phyloP scores from a whole-genome alignment of 2,888 invertebrate genomes.

The Parnassius glacialis region DNA sequence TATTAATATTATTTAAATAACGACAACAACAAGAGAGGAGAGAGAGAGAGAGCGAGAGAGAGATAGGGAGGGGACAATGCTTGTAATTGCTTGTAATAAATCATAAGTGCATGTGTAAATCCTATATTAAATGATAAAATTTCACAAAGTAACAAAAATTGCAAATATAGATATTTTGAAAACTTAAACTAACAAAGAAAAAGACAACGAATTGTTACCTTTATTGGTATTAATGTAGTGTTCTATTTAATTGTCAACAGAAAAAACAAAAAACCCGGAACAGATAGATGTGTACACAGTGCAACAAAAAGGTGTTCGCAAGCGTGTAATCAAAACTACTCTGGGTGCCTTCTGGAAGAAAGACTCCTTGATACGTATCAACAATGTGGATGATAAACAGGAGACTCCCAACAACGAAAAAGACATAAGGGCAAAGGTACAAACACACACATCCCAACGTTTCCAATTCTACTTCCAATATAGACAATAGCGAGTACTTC shows the following conservation, averaged over 20 bases:
- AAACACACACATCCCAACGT: conserved; percentile 42
- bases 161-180: too few species aligned
- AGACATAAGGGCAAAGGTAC: conserved; percentile 85
- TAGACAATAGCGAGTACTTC: neutral
- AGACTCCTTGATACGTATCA: conserved; percentile 85
- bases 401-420: conserved; percentile 84
- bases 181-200: too few species aligned
- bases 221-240: neutral
- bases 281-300: conserved; percentile 86
- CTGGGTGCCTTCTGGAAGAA: conserved; percentile 85
- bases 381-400: conserved; percentile 87
- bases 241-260: conserved; percentile 61
- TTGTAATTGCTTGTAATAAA: too few species aligned
- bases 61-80: too few species aligned
- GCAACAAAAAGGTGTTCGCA: conserved; percentile 79
- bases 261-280: conserved; percentile 87
- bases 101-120: too few species aligned
- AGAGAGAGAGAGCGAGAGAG: too few species aligned
- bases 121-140: too few species aligned
- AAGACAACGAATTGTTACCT: too few species aligned
- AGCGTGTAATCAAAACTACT: conserved; percentile 82
- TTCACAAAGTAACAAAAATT: too few species aligned
- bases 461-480: conserved; percentile 58
- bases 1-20: too few species aligned
- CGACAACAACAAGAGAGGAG: too few species aligned